phyloP scores from a whole-genome alignment of 2,797 vertebrate genomes.

The Poecilia picta region DNA sequence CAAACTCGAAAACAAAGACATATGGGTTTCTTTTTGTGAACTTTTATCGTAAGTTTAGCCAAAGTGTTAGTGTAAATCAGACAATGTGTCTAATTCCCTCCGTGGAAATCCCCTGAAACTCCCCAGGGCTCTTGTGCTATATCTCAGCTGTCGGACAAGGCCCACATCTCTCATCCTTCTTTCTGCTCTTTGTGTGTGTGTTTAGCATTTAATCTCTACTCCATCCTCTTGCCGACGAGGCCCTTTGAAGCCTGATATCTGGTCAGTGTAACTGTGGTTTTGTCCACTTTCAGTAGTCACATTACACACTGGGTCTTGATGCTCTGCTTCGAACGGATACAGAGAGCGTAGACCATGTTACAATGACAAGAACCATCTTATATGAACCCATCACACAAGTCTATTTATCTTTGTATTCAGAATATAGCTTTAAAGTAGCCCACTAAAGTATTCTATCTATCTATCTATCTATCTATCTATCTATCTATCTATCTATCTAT shows the following conservation, averaged over 20 bases:
- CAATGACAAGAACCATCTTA: constrained; percentile 3
- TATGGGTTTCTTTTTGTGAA: constrained; percentile 58
- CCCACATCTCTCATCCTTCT: constrained; percentile 64
- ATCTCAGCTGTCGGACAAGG: constrained; percentile 74
- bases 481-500: too few species aligned
- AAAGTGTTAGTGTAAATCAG: constrained; percentile 81
- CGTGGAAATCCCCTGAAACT: constrained; percentile 80
- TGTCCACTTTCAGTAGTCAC: constrained; percentile 58
- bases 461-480: too few species aligned
- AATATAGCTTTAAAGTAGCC: background rate
- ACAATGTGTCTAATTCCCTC: constrained; percentile 72
- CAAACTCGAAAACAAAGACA: constrained; percentile 38
- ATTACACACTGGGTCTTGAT: constrained; percentile 44
- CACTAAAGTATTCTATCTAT: background rate
- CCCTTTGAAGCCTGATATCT: constrained; percentile 68
- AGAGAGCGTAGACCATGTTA: constrained; percentile 16
- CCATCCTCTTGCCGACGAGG: constrained; percentile 33
- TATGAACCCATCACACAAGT: background rate
- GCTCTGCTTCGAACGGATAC: constrained; percentile 36
- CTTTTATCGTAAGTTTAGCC: constrained; percentile 79
- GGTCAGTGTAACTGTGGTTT: constrained; percentile 65
- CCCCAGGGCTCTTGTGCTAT: constrained; percentile 72
- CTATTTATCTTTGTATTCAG: background rate
- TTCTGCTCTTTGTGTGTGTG: constrained; percentile 24
- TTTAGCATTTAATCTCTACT: constrained; percentile 46